Base-by-base conservation (phyloP, 2,113 vertebrate genomes). In the Nibea albiflora region DNA sequence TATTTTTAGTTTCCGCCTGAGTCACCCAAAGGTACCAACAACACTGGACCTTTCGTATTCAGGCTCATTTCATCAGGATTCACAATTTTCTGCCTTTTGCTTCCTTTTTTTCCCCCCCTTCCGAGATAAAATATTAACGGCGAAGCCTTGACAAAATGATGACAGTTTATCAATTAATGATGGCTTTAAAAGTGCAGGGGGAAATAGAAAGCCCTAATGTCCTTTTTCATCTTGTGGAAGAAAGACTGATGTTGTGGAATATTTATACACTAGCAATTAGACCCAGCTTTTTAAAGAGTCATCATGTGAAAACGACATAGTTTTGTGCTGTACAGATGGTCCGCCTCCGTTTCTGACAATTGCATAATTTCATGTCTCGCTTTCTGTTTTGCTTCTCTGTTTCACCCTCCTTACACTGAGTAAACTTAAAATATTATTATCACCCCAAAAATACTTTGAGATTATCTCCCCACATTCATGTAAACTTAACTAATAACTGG, bases 81-180 rank as follows among this genome's bases (percentile, higher is more conserved):
- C 61, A 64, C 47, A 77, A 78, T 87, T 81, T 76, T 85, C 81
- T 73, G 64, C 77, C 49, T 73, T 39, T 53, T 78, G 12, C 24
- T 26, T 24, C 26, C n/a, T 73, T 67, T 61, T 53, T 56, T 20
- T 3, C 5, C 20, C 5, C 20, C 56, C 53, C 49, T 3, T 52
- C 57, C 2, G 0, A 7, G 52, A 90, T 94, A 44, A 92, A 93
- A 92, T 92, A 94, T 93, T 89, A 87, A 94, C 22, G 3, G 56
- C 54, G 71, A 77, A 74, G 61, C 31, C 50, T 73, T 88, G 90
- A 91, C 85, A 85, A 90, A 91, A 89, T 85, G 76, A 91, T 89
- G 88, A 90, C 87, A 86, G 78, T 76, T 86, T 84, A 88, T 94
- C 84, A 89, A 92, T 94, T 86, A 93, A 91, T 92, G 83, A 94